Percentiles rank a stretch among this genome's conserved stretches.
Conservation (phyloP, 2,888 invertebrate genomes). For the Operophtera brumata region DNA sequence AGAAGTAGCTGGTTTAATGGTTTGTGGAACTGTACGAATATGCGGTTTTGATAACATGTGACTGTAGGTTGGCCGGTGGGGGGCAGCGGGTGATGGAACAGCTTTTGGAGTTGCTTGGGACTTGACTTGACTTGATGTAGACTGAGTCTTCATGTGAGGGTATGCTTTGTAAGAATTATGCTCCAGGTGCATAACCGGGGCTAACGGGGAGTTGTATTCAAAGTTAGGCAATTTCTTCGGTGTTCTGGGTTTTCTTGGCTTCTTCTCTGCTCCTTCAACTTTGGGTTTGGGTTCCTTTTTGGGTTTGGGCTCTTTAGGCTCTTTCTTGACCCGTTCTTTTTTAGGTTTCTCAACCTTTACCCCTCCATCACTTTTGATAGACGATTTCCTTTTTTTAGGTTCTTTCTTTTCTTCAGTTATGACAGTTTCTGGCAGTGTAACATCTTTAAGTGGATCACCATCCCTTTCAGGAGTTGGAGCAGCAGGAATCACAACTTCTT, state of each 20-base stretch:
- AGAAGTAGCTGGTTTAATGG: neutral
- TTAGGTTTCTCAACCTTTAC: constrained; percentile 47
- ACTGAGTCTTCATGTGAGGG: constrained; percentile 13
- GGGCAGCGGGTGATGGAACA: neutral
- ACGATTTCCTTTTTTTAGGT: constrained; percentile 57
- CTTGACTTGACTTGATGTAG: no score
- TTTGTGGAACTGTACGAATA: neutral
- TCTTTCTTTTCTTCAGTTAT: constrained; percentile 43
- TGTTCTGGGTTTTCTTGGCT: constrained; percentile 59
- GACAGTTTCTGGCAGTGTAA: neutral
- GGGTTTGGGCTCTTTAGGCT: constrained; percentile 39
- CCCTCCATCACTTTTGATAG: constrained; percentile 35
- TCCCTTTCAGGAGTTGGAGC: constrained; percentile 29
- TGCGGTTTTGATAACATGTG: constrained; percentile 14
- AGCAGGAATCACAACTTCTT: constrained; percentile 41
- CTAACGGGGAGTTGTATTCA: constrained; percentile 57
- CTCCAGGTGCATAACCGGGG: constrained; percentile 51
- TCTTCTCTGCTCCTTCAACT: constrained; percentile 52
- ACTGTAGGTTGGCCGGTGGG: constrained; percentile 19
- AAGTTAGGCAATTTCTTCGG: constrained; percentile 55
- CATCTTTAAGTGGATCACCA: constrained; percentile 23
- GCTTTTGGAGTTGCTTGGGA: constrained; percentile 18
- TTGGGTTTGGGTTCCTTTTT: constrained; percentile 41
- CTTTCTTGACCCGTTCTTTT: constrained; percentile 50
- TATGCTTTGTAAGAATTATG: constrained; percentile 34